Conservation (phyloP, 2,113 vertebrate genomes). For the Pterocles gutturalis region DNA sequence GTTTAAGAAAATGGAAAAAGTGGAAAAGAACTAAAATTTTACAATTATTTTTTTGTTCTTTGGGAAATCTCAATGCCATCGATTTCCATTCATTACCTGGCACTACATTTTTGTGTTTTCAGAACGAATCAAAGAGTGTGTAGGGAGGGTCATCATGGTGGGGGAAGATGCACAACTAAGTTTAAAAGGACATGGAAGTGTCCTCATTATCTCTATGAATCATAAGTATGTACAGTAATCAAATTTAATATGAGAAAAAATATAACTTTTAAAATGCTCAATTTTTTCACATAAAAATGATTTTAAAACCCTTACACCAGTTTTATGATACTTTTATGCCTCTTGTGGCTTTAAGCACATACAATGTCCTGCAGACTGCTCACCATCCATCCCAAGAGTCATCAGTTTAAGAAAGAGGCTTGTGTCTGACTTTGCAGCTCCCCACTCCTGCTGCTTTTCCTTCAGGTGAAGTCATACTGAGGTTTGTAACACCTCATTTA, state of each 20-base stretch:
- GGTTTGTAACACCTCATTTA: neutral
- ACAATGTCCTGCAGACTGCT: neutral
- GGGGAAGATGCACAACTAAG: neutral
- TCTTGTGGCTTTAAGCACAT: neutral
- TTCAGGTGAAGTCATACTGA: neutral
- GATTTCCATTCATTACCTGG: neutral
- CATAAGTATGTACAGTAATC: neutral
- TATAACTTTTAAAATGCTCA: accelerated
- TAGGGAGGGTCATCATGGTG: neutral
- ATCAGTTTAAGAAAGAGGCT: neutral
- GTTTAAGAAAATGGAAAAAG: neutral
- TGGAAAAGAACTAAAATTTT: neutral
- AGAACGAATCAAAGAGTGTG: neutral
- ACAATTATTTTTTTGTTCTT: neutral
- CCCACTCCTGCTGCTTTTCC: neutral
- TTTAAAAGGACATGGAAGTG: neutral
- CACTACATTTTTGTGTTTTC: neutral
- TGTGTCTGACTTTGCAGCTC: neutral
- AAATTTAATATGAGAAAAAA: neutral
- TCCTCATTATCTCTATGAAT: neutral
- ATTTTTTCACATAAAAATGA: neutral
- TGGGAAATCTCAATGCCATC: neutral
- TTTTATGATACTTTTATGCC: neutral
- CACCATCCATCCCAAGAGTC: neutral
- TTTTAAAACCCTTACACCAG: accelerated